Evolutionary conservation across 2,888 invertebrate species (phyloP).

Genomic region (Shargacucullia verbasci): DNA sequence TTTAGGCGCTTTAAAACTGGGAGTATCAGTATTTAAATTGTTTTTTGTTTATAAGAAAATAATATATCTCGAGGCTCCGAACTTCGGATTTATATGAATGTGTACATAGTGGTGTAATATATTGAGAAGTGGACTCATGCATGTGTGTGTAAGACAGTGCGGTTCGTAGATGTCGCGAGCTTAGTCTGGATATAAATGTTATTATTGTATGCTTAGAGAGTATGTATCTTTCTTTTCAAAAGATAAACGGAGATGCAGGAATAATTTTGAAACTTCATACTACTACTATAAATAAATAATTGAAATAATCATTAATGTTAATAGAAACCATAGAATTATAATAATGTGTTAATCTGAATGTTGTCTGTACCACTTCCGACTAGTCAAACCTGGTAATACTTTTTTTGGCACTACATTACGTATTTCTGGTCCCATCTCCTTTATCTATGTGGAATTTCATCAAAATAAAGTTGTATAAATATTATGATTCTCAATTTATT

Average conservation of each 20-base stretch:
- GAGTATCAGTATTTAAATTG: slow-evolving; percentile 67
- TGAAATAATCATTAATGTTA: slow-evolving; percentile 27
- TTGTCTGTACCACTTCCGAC: slow-evolving; percentile 31
- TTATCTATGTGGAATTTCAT: slow-evolving; percentile 65
- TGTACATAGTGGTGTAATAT: slow-evolving; percentile 69
- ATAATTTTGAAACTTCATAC: slow-evolving; percentile 30
- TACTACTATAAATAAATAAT: slow-evolving; percentile 27
- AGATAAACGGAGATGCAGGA: slow-evolving; percentile 61
- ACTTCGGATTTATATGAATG: slow-evolving; percentile 44
- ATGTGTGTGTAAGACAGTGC: slow-evolving; percentile 67
- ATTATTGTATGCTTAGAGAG: slow-evolving; percentile 76
- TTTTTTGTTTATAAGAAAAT: slow-evolving; percentile 57
- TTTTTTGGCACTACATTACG: slow-evolving; percentile 40
- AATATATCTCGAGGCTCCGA: slow-evolving; percentile 64
- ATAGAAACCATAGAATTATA: slow-evolving; percentile 36
- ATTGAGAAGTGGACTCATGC: slow-evolving; percentile 58
- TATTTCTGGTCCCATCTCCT: slow-evolving; percentile 61
- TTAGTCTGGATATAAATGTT: slow-evolving; percentile 84
- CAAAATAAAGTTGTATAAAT: slow-evolving; percentile 74
- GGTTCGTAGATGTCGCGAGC: slow-evolving; percentile 76
- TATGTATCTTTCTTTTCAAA: slow-evolving; percentile 69
- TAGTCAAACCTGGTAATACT: slow-evolving; percentile 41
- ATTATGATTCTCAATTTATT: slow-evolving; percentile 63
- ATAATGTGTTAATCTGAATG: slow-evolving; percentile 34
- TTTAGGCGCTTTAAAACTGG: slow-evolving; percentile 35